phyloP scores from a whole-genome alignment of 2,888 invertebrate species.

The Hirtodrosophila histrioides region DNA sequence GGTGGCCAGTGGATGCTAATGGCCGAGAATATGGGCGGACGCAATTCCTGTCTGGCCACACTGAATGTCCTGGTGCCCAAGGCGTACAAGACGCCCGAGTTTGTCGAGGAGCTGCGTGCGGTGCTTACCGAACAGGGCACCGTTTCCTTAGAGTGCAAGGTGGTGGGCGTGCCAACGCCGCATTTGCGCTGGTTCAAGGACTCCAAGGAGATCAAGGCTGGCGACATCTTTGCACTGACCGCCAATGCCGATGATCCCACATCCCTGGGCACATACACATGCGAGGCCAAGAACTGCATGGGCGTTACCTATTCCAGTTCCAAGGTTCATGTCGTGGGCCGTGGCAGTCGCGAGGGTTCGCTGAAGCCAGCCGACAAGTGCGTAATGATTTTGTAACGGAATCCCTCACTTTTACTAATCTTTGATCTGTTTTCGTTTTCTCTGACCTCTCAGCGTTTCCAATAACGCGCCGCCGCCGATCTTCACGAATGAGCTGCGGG shows the following conservation, averaged over 20 bases:
- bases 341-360: constrained; percentile 89
- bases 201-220: constrained; percentile 93
- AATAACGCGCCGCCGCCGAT: constrained; percentile 88
- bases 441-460: constrained; percentile 64
- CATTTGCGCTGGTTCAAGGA: constrained; percentile 92
- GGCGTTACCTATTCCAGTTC: constrained; percentile 93
- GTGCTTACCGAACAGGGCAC: constrained; percentile 94
- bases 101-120: constrained; percentile 92
- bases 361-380: constrained; percentile 89
- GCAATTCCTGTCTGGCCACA: constrained; percentile 90
- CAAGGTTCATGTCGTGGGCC: constrained; percentile 92
- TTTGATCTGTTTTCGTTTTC: neutral
- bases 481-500: constrained; percentile 90
- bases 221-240: constrained; percentile 94
- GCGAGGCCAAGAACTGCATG: constrained; percentile 95
- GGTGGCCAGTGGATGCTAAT: constrained; percentile 94
- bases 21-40: constrained; percentile 90
- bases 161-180: constrained; percentile 94
- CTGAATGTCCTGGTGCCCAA: constrained; percentile 94
- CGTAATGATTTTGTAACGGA: constrained; percentile 21
- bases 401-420: neutral
- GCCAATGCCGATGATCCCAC: constrained; percentile 94
- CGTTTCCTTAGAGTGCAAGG: constrained; percentile 95
- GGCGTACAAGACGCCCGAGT: constrained; percentile 94
- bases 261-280: constrained; percentile 93